Evolutionary conservation across 2,113 vertebrate species (phyloP).

Genomic region (Heterocephalus glaber): DNA sequence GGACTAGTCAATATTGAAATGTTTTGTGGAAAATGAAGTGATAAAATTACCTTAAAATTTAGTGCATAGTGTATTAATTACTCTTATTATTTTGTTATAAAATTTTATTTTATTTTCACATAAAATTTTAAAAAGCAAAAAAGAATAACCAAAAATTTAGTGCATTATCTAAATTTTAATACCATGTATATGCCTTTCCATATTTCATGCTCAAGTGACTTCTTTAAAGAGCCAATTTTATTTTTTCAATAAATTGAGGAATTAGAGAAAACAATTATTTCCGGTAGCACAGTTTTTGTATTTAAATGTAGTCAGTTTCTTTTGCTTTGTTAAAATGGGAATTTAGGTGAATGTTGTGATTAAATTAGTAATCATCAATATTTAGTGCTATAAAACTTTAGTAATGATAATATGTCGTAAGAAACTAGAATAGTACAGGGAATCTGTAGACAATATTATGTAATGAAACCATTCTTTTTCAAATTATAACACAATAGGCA

Average conservation of each 20-base stretch:
- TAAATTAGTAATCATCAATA: constrained; percentile 28
- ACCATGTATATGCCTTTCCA: background rate
- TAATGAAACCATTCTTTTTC: constrained; percentile 25
- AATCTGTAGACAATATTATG: background rate
- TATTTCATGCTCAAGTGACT: background rate
- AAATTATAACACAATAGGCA: background rate
- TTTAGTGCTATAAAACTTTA: constrained; percentile 1
- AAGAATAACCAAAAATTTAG: background rate
- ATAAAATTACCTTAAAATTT: background rate
- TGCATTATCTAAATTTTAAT: background rate
- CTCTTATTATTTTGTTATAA: background rate
- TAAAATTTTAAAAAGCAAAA: background rate
- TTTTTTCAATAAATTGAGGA: constrained; percentile 1
- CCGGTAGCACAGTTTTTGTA: background rate
- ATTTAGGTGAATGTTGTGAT: background rate
- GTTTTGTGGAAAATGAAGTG: background rate
- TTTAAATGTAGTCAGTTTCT: constrained; percentile 39
- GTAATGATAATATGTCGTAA: background rate
- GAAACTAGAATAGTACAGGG: background rate
- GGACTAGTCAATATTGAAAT: background rate
- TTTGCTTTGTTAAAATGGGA: constrained; percentile 50
- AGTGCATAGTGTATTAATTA: background rate
- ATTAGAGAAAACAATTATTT: constrained; percentile 33
- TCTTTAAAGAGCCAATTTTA: background rate
- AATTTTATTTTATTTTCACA: background rate